These are phyloP conservation scores for Pelmatolapia mariae DNA, from an alignment of 2,113 vertebrate genomes.

Conservation along the genomic window DNA sequence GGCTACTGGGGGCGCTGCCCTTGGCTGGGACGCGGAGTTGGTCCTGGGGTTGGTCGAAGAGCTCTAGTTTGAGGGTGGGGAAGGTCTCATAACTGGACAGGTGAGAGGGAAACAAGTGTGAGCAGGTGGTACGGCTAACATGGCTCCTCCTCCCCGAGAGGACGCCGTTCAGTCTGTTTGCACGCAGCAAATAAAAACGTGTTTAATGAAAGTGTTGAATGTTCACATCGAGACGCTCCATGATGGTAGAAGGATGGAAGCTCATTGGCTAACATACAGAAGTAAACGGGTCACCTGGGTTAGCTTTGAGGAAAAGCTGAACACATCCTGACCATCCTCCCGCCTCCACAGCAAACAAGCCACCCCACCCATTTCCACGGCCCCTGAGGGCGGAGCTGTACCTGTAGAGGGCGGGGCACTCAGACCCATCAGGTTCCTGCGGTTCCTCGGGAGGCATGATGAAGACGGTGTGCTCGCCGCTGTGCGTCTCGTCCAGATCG, in stretches of 20 bases:
- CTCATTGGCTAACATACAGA: not conserved
- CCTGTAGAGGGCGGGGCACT: conserved; percentile 79
- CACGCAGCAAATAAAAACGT: not conserved
- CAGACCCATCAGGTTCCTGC: conserved; percentile 68
- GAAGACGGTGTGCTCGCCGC: conserved; percentile 90
- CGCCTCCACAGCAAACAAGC: not conserved
- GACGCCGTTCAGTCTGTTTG: not conserved
- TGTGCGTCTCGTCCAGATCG: conserved; percentile 83
- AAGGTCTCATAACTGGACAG: conserved; percentile 84
- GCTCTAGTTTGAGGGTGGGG: conserved; percentile 75
- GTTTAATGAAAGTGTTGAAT: not conserved
- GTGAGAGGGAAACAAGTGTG: not conserved
- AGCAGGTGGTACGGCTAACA: not conserved
- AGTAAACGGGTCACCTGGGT: not conserved
- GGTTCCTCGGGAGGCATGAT: conserved; percentile 91
- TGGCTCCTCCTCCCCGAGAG: not conserved
- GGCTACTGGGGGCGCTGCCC: conserved; percentile 87
- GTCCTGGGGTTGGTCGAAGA: conserved; percentile 84
- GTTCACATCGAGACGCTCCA: not conserved
- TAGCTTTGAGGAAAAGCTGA: not conserved
- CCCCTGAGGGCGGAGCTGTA: conserved; percentile 16
- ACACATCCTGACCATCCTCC: not conserved
- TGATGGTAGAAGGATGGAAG: not conserved
- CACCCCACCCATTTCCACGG: not conserved
- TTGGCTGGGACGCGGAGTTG: conserved; percentile 75